A percentile compares a stretch with the other conserved stretches of the same genome.
Evolutionary conservation across 2,113 vertebrate genomes (phyloP).

Genomic region (Sterrhoptilus dennistouni): DNA sequence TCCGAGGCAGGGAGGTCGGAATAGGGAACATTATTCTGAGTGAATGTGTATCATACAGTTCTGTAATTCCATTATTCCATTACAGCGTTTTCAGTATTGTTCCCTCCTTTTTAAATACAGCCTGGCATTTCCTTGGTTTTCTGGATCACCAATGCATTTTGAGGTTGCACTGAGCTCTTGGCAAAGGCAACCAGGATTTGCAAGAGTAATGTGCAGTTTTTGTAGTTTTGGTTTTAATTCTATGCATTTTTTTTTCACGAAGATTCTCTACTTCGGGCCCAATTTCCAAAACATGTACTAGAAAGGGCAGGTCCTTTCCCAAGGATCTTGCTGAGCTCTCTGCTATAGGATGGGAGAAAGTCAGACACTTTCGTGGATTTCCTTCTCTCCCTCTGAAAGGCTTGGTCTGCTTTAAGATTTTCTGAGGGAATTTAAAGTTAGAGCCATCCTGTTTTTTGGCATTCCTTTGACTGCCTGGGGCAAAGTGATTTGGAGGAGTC

Average conservation of each 20-base stretch:
- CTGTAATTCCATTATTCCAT: conserved; percentile 54
- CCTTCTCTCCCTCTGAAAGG: not conserved
- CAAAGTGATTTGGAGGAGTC: not conserved
- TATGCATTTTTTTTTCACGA: rapidly evolving
- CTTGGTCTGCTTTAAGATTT: not conserved
- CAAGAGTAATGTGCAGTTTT: not conserved
- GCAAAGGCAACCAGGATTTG: not conserved
- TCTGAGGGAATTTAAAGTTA: not conserved
- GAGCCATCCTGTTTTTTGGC: not conserved
- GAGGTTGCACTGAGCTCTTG: not conserved
- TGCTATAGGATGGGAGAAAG: not conserved
- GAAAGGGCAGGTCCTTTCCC: not conserved
- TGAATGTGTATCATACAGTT: conserved; percentile 37
- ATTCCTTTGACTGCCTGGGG: not conserved
- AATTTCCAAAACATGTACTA: not conserved
- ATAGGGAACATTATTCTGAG: conserved; percentile 6
- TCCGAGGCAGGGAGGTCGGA: not conserved
- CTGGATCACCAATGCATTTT: not conserved
- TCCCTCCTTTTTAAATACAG: not conserved
- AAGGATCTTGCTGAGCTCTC: not conserved
- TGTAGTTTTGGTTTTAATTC: not conserved
- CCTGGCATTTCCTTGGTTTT: not conserved
- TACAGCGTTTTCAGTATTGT: not conserved
- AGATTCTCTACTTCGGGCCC: too few relatives aligned
- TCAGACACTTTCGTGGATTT: not conserved